A percentile compares a stretch with the other conserved stretches of the same genome.
phyloP scores from a whole-genome alignment of 2,113 vertebrate species.

The Mohoua ochrocephala region DNA sequence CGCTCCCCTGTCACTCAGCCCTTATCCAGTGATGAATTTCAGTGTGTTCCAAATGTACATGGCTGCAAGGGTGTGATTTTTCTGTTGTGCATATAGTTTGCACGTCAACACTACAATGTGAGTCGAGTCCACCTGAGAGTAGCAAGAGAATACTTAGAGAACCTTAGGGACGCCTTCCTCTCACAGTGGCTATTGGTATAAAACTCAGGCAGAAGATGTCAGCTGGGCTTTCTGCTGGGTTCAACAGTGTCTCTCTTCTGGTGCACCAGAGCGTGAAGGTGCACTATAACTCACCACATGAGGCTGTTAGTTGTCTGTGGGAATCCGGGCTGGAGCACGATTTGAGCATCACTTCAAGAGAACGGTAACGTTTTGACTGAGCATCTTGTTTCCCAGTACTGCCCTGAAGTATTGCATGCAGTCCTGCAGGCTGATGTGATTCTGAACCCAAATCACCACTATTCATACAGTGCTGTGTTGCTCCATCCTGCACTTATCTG shows the following conservation, averaged over 20 bases:
- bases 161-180: not conserved
- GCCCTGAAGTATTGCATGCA: not conserved
- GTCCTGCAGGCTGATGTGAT: not conserved
- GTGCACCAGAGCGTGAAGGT: not conserved
- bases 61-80: not conserved
- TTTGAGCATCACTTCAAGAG: not conserved
- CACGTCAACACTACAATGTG: not conserved
- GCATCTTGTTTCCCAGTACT: not conserved
- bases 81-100: not conserved
- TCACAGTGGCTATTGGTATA: not conserved
- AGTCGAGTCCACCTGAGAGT: not conserved
- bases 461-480: not conserved
- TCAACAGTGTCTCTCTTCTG: not conserved
- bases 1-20: fast-evolving
- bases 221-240: not conserved
- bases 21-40: not conserved
- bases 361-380: not conserved
- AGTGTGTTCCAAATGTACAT: not conserved
- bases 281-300: not conserved
- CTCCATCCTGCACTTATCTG: not conserved
- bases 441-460: not conserved
- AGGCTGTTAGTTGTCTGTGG: not conserved
- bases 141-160: not conserved
- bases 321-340: not conserved
- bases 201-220: not conserved